phyloP scores from a whole-genome alignment of 2,888 invertebrate genomes.

The Timema cristinae region DNA sequence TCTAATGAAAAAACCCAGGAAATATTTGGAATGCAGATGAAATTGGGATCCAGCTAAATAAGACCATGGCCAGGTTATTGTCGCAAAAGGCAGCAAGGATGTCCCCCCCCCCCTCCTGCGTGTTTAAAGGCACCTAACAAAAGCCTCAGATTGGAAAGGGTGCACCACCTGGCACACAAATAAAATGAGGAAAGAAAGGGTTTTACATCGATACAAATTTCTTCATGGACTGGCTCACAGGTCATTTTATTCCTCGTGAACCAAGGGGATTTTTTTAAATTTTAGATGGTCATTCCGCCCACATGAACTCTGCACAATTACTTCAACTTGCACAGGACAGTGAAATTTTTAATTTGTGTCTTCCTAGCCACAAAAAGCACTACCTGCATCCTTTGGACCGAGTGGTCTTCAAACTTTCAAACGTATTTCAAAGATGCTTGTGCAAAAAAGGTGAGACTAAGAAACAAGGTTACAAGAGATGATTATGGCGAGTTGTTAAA shows the following conservation, averaged over 20 bases:
- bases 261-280: constrained; percentile 35
- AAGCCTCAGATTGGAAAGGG: constrained; percentile 35
- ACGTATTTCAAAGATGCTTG: too few relatives aligned
- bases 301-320: constrained; percentile 29
- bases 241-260: constrained; percentile 34
- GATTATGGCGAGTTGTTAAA: neutral
- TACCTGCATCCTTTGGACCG: too few relatives aligned
- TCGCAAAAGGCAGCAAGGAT: too few relatives aligned
- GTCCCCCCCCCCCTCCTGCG: neutral
- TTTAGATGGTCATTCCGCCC: constrained; percentile 38
- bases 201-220: constrained; percentile 34
- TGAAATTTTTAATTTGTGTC: constrained; percentile 32
- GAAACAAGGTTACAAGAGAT: neutral
- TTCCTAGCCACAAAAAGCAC: constrained; percentile 36
- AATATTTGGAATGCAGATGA: constrained; percentile 4
- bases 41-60: neutral
- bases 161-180: constrained; percentile 27
- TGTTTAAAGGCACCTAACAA: constrained; percentile 26
- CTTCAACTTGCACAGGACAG: constrained; percentile 25
- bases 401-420: too few relatives aligned
- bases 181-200: constrained; percentile 33
- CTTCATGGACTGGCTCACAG: constrained; percentile 34
- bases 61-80: constrained; percentile 16
- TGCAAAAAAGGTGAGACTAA: too few relatives aligned
- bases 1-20: neutral